Evolutionary conservation across 2,113 vertebrate genomes (phyloP), one percentile per base, ranked within the genome.

Genomic region (Cisticola juncidis): DNA sequence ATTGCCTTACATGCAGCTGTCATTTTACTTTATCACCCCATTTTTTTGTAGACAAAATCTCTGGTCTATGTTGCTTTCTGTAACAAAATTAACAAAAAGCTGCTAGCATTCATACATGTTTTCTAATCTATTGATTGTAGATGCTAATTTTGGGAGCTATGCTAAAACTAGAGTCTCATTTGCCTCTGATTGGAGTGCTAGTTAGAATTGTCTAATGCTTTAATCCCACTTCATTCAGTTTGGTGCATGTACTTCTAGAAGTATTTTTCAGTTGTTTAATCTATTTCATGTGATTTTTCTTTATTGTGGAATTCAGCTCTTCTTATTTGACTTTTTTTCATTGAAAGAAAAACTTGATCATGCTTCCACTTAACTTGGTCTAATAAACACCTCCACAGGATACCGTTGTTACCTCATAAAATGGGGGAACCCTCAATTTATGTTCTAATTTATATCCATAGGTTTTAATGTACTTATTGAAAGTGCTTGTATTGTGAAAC

Each of bases 361-460:
- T 85, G 77, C 73, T 94, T 95, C 48, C 45, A 85, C 76, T 94
- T 95, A 94, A 89, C 84, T 85, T 82, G n/a, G 57, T 82, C 90
- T 94, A 96, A 96, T 97, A 97, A 97, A 96, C 95, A 91, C 94
- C 88, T 96, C 93, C 54, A 26, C 86, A 84, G 93, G 92, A 94
- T 95, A 92, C n/a, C 14, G 83, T 94, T 96, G 91, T 96, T 97
- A 96, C 94, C 94, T 95, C 93, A 68, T 97, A 96, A 97, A 96
- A 82, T 95, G 81, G 72, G 81, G 78, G 45, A 91, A 60, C 60
- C 14, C 53, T 93, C 93, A 84, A 56, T 95, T 95, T 95, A 79
- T 97, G 69, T 91, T 95, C 91, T 94, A 81, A 96, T 96, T 97
- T 86, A 77, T 94, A 82, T 91, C 86, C 90, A 36, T 90, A 66